Percentiles rank a stretch among this genome's conserved stretches.
These are phyloP conservation scores for Sinodicranocentrus sp. DNA, from an alignment of 2,888 invertebrate species.

Conservation along the genomic window DNA sequence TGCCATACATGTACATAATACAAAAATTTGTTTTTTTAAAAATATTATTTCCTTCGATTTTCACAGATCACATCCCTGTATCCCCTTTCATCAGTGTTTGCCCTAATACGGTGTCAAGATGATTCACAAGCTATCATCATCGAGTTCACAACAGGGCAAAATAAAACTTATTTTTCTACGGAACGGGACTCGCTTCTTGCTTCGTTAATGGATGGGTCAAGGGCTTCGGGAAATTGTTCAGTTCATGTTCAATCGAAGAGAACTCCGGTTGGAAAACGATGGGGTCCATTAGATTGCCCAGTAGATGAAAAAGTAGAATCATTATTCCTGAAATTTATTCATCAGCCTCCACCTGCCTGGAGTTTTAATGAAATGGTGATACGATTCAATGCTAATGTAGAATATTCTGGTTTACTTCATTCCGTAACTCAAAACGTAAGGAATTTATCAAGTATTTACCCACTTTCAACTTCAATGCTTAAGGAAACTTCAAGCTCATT, in stretches of 20 bases:
- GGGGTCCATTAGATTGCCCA: slow-evolving; percentile 89
- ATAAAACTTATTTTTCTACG: slow-evolving; percentile 92
- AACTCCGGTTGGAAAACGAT: slow-evolving; percentile 91
- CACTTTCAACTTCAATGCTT: no score
- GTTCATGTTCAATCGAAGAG: slow-evolving; percentile 93
- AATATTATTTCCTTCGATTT: not conserved
- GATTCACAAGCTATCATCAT: slow-evolving; percentile 96
- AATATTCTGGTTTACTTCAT: slow-evolving; percentile 97
- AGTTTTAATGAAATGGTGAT: slow-evolving; percentile 90
- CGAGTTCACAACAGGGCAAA: slow-evolving; percentile 95
- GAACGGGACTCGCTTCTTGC: slow-evolving; percentile 98
- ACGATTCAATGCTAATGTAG: slow-evolving; percentile 97
- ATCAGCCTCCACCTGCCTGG: slow-evolving; percentile 83
- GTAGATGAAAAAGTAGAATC: slow-evolving; percentile 98
- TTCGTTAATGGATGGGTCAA: slow-evolving; percentile 95
- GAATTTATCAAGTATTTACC: no score
- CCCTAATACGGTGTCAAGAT: slow-evolving; percentile 91
- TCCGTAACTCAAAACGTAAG: slow-evolving; percentile 97
- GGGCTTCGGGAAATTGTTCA: slow-evolving; percentile 97
- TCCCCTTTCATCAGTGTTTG: slow-evolving; percentile 86
- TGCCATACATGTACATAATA: no score
- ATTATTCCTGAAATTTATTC: slow-evolving; percentile 89
- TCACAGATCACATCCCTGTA: slow-evolving; percentile 73
- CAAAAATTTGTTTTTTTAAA: no score
- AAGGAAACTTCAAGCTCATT: no score